Base-by-base conservation (phyloP, 2,888 invertebrate species). In the Apomyelois bistriatella region DNA sequence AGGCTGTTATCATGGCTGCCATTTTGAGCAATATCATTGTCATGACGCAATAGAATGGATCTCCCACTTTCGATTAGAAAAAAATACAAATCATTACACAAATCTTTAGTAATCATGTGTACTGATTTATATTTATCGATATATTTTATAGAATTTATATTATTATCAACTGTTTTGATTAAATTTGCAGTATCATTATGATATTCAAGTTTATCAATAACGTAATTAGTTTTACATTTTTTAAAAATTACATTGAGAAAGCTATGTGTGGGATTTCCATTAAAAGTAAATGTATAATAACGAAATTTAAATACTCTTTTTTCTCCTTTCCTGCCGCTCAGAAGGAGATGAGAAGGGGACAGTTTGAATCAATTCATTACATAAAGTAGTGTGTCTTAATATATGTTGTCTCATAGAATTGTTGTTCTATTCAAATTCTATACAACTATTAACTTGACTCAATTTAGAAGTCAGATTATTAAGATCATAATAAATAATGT, bases 1-100 rank as follows among this genome's bases (percentile, higher is more conserved):
- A 58, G 59, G 62, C 65, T 67, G 76, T 82, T 85, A 86, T 89
- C 90, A 90, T 90, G 88, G 88, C 90, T 87, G 77, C 82, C 80
- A 80, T 77, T 66, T 68, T 73, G 66, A 75, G 90, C 89, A 88
- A 89, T 85, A 76, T 82, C 90, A 90, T 90, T 90, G 90, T 90
- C 90, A 90, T 90, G 90, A 88, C 76, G 90, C 90, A 89, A 89
- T 79, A 74, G 71, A 64, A 65, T 68, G 85, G 83, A 78, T 74
- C 65, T 84, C 85, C 84, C 85, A 85, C 82, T 74, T 9, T 10
- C 22, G 42, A 53, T 9, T 17, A 36, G 17, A 40, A 16, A n/a
- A n/a, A n/a, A 13, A 13, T 22, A 46, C 28, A 22, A 47, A 32
- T 47, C 37, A 47, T 48, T 32, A 15, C 30, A 28, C 40, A 37